Evolutionary conservation across 1,140 invertebrate species (phyloP), one percentile per base, ranked within the genome.

Genomic region (Camponotus pennsylvanicus): DNA sequence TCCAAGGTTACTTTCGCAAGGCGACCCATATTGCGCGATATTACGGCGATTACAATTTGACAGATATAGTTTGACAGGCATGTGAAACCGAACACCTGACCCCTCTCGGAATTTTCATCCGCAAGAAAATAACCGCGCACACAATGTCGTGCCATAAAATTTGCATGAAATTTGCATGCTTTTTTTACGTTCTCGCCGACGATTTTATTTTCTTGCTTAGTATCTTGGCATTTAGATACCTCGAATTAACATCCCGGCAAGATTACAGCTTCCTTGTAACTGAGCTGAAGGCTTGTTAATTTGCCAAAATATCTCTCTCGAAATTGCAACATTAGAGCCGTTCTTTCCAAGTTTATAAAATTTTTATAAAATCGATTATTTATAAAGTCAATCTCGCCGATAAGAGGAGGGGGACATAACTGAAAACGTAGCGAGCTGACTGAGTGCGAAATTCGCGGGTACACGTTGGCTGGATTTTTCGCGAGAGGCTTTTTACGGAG

Each of bases 401-500:
- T 52, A 32, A 9, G n/a, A 45, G 57, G 42, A 37, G 52, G n/a
- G 45, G 49, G 67, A 79, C 27, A 1, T 27, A 27, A 27, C 0
- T 27, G 52, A 42, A 18, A 27, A 52, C 42, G 63, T 57, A 21
- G 27, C 37, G 15, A 27, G 18, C 4, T 32, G 7, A 4, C n/a
- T 52, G 40, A 63, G 52, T 64, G 32, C 42, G 34, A 8, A 9
- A 27, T 27, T 27, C 27, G 27, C 27, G 1, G 64, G 61, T 59
- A 32, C 61, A 32, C 76, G 37, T 49, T 11, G 66, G 52, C 52
- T 49, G 52, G n/a, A 27, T 27, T 87, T 90, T 76, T 85, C 79
- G 77, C 87, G 76, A 67, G 52, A 32, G 83, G 75, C 88, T 90
- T 90, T 90, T 90, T 88, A 90, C 89, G 89, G 89, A 90, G 89